Evolutionary conservation across 2,888 invertebrate genomes (phyloP).

Genomic region (Acronicta alni): DNA sequence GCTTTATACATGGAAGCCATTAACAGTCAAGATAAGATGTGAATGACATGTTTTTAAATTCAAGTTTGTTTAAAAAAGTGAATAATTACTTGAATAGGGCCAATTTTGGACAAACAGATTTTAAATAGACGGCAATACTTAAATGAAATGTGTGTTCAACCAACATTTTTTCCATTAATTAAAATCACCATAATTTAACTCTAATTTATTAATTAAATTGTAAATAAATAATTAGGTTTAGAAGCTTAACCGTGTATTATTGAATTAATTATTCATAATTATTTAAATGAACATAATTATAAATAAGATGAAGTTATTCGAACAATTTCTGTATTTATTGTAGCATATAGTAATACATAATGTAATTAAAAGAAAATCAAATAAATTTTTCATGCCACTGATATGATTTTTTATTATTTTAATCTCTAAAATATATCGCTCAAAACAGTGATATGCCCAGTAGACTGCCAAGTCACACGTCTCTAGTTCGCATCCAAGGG

Average conservation of each 20-base stretch:
- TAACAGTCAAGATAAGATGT: too few relatives aligned
- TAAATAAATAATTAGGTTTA: conserved; percentile 84
- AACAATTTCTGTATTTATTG: conserved; percentile 88
- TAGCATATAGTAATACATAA: conserved; percentile 81
- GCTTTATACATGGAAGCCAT: too few relatives aligned
- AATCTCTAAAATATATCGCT: not conserved
- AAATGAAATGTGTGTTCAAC: conserved; percentile 51
- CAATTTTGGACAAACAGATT: conserved; percentile 11
- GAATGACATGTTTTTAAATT: too few relatives aligned
- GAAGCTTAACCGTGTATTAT: conserved; percentile 80
- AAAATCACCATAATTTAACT: conserved; percentile 60
- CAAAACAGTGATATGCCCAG: too few relatives aligned
- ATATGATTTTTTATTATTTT: conserved; percentile 58
- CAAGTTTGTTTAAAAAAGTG: not conserved
- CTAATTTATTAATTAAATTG: conserved; percentile 79
- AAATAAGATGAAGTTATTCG: conserved; percentile 80
- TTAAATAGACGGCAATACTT: conserved; percentile 20
- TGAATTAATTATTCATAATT: conserved; percentile 75
- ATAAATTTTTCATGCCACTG: conserved; percentile 89
- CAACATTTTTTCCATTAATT: conserved; percentile 49
- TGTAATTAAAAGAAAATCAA: conserved; percentile 87
- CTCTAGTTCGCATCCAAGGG: too few relatives aligned
- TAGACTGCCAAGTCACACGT: too few relatives aligned
- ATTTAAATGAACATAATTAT: conserved; percentile 81
- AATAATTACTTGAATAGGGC: not conserved